Evolutionary conservation across 2,888 invertebrate species (phyloP).

Genomic region (Zygaena filipendulae): DNA sequence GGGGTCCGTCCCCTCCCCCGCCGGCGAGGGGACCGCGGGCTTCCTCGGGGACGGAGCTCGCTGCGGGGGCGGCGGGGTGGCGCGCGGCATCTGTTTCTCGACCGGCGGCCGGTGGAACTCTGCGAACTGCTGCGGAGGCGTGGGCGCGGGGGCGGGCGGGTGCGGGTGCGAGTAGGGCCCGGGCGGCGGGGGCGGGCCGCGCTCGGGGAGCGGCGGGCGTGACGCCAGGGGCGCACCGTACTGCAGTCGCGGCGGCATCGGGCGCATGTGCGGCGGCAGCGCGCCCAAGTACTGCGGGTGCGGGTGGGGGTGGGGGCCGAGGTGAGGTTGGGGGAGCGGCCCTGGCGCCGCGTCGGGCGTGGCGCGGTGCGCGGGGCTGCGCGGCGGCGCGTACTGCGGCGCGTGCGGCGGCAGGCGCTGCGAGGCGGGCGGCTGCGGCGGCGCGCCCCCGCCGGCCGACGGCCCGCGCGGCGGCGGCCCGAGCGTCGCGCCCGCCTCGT

Average conservation of each 20-base stretch:
- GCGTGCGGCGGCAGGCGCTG: no score
- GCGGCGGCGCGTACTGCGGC: constrained; percentile 8
- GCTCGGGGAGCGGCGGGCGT: no score
- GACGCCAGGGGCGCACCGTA: no score
- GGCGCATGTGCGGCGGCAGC: constrained; percentile 19
- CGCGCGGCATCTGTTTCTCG: constrained; percentile 35
- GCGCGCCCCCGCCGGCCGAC: constrained; percentile 1
- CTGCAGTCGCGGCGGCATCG: constrained; percentile 6
- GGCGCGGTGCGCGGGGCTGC: constrained; percentile 13
- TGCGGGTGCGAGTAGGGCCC: constrained; percentile 18
- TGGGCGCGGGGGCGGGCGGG: constrained; percentile 13
- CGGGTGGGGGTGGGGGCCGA: constrained; percentile 15
- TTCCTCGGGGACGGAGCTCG: constrained; percentile 10
- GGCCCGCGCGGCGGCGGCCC: constrained; percentile 5
- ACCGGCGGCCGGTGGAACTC: constrained; percentile 2
- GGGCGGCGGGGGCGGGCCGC: constrained; percentile 15
- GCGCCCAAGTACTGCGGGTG: constrained; percentile 21
- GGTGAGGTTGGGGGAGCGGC: constrained; percentile 16
- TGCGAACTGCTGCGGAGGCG: constrained; percentile 5
- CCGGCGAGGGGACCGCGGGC: not conserved
- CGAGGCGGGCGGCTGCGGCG: no score
- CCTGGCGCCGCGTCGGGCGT: constrained; percentile 16
- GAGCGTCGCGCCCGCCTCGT: no score
- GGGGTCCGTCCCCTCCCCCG: no score
- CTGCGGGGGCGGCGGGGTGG: constrained; percentile 20